Base-by-base conservation (phyloP, 2,797 vertebrate species). In the Taenioides sp. region DNA sequence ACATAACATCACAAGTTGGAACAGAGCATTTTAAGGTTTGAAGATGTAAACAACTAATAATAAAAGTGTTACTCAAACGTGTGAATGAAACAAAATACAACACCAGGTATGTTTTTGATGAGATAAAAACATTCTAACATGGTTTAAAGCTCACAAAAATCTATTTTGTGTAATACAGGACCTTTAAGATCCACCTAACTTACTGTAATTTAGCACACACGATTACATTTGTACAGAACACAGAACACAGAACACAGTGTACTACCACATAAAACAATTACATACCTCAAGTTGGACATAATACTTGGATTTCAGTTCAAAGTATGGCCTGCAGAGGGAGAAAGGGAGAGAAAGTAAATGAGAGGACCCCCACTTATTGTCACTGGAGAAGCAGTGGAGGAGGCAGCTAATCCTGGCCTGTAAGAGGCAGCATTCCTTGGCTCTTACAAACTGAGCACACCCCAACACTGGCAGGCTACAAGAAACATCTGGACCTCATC, bases 251-350 rank as follows among this genome's bases (percentile, higher is more conserved):
- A 20, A 62, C 61, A 63, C 20, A 65, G n/a, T 47, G 40, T 65
- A 11, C 23, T 49, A 22, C 10, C 20, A 40, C 5, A 55, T 57
- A 62, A 62, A 62, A 7, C 31, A 5, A 34, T 57, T 64, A 92
- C 94, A 0, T 93, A 99, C 98, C 97, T 99, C 98, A 1, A 99
- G 95, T 16, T 98, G 96, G 12, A 98, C 90, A 9, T 98, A 99
- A 91, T 98, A 99, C 86, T 97, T 98, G 0, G 95, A 95, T 92
- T 99, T 99, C 78, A 98, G 92, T 90, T 99, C 98, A 93, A 98
- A 99, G 88, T 99, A 99, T 31, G 98, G 97, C 87, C 98, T 99
- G 88, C 71, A 87, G 83, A 73, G 75, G 82, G 86, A 88, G 81
- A 72, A 69, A 85, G 43, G 72, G 63, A 67, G 23, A 66, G 65